phyloP scores from a whole-genome alignment of 2,888 invertebrate genomes.

The Heliconius hortense region DNA sequence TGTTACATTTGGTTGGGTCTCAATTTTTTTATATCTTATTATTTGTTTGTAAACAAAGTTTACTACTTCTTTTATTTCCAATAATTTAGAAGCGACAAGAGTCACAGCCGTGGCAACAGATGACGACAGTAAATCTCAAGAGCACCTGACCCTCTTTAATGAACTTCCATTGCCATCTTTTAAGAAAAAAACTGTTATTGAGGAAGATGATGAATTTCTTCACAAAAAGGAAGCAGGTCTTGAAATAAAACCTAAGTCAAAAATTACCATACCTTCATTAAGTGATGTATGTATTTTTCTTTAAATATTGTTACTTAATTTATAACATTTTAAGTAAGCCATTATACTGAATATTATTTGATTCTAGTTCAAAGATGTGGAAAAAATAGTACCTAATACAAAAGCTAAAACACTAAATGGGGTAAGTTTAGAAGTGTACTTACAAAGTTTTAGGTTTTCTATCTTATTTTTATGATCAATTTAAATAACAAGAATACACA shows the following conservation, averaged over 20 bases:
- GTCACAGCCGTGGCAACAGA: constrained; percentile 16
- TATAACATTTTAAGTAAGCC: not conserved
- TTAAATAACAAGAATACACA: not conserved
- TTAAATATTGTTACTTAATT: constrained; percentile 8
- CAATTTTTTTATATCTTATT: not conserved
- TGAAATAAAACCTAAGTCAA: constrained; percentile 76
- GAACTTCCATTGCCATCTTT: constrained; percentile 77
- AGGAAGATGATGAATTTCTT: constrained; percentile 85
- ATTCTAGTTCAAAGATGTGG: constrained; percentile 83
- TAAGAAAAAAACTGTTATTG: constrained; percentile 60
- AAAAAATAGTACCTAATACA: constrained; percentile 66
- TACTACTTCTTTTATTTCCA: not conserved
- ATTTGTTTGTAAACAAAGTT: not conserved
- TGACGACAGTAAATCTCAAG: constrained; percentile 30
- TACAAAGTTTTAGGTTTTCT: not conserved
- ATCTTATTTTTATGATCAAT: not conserved
- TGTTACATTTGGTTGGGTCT: constrained; percentile 38
- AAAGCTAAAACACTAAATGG: constrained; percentile 73
- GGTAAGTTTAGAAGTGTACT: constrained; percentile 60
- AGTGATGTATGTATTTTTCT: constrained; percentile 78
- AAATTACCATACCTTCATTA: constrained; percentile 86
- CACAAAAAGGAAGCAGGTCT: constrained; percentile 78
- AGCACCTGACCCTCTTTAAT: constrained; percentile 58
- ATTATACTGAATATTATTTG: constrained; percentile 34
- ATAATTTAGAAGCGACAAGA: not conserved